Conservation (phyloP, 2,888 invertebrate genomes). For the Coenonympha glycerion region DNA sequence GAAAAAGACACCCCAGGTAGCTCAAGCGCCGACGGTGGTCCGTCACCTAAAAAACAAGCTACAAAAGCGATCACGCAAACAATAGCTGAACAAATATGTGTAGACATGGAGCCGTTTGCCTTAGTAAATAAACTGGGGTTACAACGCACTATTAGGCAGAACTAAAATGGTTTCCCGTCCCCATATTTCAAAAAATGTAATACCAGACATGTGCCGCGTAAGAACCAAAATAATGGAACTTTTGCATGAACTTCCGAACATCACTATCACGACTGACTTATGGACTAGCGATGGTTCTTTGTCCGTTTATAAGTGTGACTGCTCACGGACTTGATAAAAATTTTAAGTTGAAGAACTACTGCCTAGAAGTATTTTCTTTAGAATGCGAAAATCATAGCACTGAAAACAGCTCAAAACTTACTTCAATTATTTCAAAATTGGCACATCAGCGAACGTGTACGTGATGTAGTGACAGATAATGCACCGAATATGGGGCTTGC, state of each 20-base stretch:
- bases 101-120: slow-evolving; percentile 30
- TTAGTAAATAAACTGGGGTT: slow-evolving; percentile 30
- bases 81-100: too few species aligned
- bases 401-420: slow-evolving; percentile 28
- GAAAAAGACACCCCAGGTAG: too few species aligned
- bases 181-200: slow-evolving; percentile 24
- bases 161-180: slow-evolving; percentile 29
- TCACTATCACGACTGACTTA: slow-evolving; percentile 26
- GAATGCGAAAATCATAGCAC: slow-evolving; percentile 28
- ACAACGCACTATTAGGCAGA: slow-evolving; percentile 18
- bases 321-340: slow-evolving; percentile 26
- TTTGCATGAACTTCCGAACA: slow-evolving; percentile 21
- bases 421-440: slow-evolving; percentile 24
- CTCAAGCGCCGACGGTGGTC: too few species aligned
- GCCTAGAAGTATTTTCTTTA: slow-evolving; percentile 30
- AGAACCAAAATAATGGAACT: slow-evolving; percentile 27
- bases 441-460: slow-evolving; percentile 20
- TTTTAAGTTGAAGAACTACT: slow-evolving; percentile 27
- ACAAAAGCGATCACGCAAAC: too few species aligned
- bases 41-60: too few species aligned
- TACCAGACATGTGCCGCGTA: slow-evolving; percentile 20
- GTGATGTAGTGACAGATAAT: slow-evolving; percentile 32
- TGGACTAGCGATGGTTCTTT: slow-evolving; percentile 31
- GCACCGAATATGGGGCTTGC: slow-evolving; percentile 30
- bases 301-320: slow-evolving; percentile 24